A percentile compares a stretch with the other conserved stretches of the same genome.
phyloP scores from a whole-genome alignment of 2,888 invertebrate species.

The Drosophila buzzatii region DNA sequence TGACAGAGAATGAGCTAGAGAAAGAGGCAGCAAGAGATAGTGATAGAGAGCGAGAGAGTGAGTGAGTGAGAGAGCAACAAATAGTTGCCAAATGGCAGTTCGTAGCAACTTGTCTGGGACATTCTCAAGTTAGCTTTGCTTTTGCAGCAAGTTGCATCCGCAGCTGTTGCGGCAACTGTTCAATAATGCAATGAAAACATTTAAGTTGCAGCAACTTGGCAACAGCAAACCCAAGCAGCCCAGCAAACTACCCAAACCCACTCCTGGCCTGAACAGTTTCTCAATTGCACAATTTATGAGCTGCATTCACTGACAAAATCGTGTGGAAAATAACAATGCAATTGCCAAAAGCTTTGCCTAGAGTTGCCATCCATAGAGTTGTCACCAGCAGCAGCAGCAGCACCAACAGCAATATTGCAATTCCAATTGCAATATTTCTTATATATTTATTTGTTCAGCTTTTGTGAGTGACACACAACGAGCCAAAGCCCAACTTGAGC shows the following conservation, averaged over 20 bases:
- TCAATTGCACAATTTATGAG: conserved; percentile 76
- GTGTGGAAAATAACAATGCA: conserved; percentile 71
- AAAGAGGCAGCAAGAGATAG: conserved; percentile 15
- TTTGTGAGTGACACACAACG: conserved; percentile 34
- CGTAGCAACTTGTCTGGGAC: conserved; percentile 64
- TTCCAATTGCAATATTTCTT: conserved; percentile 29
- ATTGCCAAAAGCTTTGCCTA: conserved; percentile 51
- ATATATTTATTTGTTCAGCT: conserved; percentile 27
- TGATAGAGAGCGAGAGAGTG: neutral
- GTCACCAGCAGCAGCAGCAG: conserved; percentile 15
- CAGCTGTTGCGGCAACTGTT: conserved; percentile 55
- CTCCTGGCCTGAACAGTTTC: conserved; percentile 15
- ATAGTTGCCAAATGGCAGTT: conserved; percentile 39
- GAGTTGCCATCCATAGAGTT: conserved; percentile 38
- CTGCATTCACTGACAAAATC: conserved; percentile 69
- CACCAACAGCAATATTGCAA: conserved; percentile 16
- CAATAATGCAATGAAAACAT: conserved; percentile 78
- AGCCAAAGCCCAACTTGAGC: conserved; percentile 24
- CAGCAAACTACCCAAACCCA: neutral
- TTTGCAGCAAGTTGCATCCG: conserved; percentile 40
- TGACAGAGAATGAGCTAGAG: conserved; percentile 49
- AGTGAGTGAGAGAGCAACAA: conserved; percentile 5
- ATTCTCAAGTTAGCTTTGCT: conserved; percentile 54
- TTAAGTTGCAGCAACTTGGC: conserved; percentile 61
- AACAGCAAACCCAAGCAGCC: conserved; percentile 6